Percentiles rank a stretch among this genome's conserved stretches.
Evolutionary conservation across 2,113 vertebrate species (phyloP).

Genomic region (Ursus arctos): DNA sequence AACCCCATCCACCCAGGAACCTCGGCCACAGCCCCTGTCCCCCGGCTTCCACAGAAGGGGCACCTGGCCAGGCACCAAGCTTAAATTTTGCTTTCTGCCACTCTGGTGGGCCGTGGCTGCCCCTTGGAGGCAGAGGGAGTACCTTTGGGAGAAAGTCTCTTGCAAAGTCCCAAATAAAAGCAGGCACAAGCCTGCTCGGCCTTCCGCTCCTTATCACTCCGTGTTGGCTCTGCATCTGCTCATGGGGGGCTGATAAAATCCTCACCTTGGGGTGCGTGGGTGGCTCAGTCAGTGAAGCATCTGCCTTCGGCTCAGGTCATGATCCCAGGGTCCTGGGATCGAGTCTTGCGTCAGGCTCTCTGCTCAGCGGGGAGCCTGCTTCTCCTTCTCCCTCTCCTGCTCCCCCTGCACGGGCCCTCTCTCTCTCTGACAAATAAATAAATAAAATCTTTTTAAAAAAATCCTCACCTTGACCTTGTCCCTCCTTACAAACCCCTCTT

Average conservation of each 20-base stretch:
- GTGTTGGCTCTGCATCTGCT: not conserved
- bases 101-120: no score
- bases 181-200: not conserved
- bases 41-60: no score
- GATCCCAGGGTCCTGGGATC: no score
- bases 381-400: no score
- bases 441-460: no score
- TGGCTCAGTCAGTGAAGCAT: no score
- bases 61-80: fast-evolving
- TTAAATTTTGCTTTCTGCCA: not conserved
- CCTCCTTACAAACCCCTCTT: not conserved
- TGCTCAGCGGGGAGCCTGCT: no score
- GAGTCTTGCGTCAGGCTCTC: no score
- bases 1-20: not conserved
- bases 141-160: not conserved
- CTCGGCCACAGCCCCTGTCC: not conserved
- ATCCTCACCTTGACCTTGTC: not conserved
- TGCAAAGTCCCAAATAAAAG: not conserved
- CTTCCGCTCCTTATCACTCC: no score
- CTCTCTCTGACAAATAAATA: no score
- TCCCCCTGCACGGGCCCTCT: no score
- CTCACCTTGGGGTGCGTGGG: not conserved
- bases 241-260: not conserved
- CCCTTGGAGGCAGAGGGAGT: not conserved
- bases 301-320: no score